phyloP scores from a whole-genome alignment of 2,113 vertebrate genomes.

The Leucoraja erinaceus region DNA sequence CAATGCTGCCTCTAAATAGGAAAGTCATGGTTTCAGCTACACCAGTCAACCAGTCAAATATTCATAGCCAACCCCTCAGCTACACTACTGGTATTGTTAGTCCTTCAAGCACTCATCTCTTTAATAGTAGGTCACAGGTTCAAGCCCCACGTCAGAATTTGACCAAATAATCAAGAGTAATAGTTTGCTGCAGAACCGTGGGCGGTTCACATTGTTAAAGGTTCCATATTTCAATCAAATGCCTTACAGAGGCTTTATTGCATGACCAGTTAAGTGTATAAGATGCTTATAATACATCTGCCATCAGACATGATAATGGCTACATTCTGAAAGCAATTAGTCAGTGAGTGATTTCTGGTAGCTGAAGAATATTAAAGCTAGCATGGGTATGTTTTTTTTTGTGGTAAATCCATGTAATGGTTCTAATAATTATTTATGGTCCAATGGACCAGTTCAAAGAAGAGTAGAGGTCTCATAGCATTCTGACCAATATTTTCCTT shows the following conservation, averaged over 20 bases:
- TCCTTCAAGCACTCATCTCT: neutral
- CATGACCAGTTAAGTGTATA: neutral
- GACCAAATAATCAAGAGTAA: slow-evolving; percentile 2
- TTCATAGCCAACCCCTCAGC: neutral
- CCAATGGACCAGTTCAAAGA: neutral
- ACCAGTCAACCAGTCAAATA: neutral
- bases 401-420: neutral
- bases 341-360: neutral
- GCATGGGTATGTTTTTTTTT: neutral
- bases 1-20: no score
- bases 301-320: neutral
- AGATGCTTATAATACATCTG: neutral
- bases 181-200: neutral
- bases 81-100: neutral
- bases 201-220: neutral
- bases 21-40: neutral
- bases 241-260: neutral
- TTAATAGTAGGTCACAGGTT: neutral
- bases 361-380: neutral
- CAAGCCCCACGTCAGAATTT: neutral
- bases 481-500: neutral
- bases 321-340: neutral
- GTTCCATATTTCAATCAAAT: neutral
- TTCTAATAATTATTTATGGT: neutral
- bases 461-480: neutral